Percentiles rank a stretch among this genome's conserved stretches.
Conservation (phyloP, 2,113 vertebrate species). For the Alligator sinensis region DNA sequence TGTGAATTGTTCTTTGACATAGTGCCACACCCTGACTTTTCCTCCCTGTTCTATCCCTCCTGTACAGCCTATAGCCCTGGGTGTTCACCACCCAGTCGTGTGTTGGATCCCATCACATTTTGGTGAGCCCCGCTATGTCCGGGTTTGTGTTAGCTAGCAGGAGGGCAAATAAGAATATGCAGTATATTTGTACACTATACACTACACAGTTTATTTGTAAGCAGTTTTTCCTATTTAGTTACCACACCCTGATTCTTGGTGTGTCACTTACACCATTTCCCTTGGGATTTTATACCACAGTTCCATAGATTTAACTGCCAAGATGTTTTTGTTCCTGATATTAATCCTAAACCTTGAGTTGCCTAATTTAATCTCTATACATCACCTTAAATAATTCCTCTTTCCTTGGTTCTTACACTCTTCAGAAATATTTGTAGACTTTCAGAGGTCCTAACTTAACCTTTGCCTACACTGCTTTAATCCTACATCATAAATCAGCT, state of each 20-base stretch:
- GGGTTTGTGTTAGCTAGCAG: no score
- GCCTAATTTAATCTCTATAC: neutral
- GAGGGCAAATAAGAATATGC: no score
- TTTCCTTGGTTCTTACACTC: neutral
- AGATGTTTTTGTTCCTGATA: neutral
- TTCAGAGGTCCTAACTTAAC: neutral
- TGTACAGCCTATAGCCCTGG: no score
- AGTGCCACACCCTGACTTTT: no score
- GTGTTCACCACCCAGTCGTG: no score
- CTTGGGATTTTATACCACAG: neutral
- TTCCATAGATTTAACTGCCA: neutral
- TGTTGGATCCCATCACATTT: no score
- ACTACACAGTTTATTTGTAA: neutral
- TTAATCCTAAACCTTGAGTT: neutral
- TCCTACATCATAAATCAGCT: neutral
- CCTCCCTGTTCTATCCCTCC: no score
- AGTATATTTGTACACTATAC: neutral
- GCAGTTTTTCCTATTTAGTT: neutral
- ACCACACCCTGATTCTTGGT: neutral
- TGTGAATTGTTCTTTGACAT: no score
- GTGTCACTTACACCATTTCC: neutral
- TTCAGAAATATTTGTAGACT: neutral
- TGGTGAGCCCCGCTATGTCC: no score
- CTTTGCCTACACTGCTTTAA: neutral
- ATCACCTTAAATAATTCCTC: neutral